Evolutionary conservation across 53 echinoderm and acorn worm genomes (phyloP), one percentile per base, ranked within the genome.

Genomic region (Holothuria leucospilota): DNA sequence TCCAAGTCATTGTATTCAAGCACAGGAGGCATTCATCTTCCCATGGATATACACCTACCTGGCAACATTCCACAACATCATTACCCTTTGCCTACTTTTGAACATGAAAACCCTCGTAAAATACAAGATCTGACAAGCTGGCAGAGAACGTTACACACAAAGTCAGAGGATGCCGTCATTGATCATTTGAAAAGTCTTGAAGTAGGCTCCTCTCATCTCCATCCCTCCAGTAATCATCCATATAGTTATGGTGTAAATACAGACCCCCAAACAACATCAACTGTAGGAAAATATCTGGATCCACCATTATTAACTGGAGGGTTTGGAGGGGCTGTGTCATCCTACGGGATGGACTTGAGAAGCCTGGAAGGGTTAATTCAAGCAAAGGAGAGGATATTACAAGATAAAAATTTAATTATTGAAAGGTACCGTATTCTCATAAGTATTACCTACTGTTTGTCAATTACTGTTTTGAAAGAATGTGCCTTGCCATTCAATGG

Each of bases 321-420:
- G 16, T 10, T 80, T 28, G 25, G 38, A 13, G 34, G 61, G n/a
- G n/a, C 61, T n/a, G 30, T 13, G 18, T 18, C 59, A 38, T 16
- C 59, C 13, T 59, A 27, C 38, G 80, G 79, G 12, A 59, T 85
- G 28, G 85, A 85, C 26, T 11, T 78, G 20, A 66, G 68, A 15
- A 91, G 87, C 39, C 38, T 95, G 86, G 95, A 93, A 74, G 93
- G 95, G 67, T 81, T 96, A 59, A 94, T 96, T 41, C 69, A 95
- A 62, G 96, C 96, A 21, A 96, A 96, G 53, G 96, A 96, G 52
- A 86, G 84, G n/a, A 92, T 96, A 21, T 80, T 96, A 14, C 91
- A 96, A 41, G 96, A 96, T 69, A 94, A 95, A 68, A 93, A 96
- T 77, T 89, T 93, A n/a, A 69, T 93, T 20, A 94, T 96, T 72